Percentiles rank a stretch among this genome's conserved stretches.
These are phyloP conservation scores for Spilosoma lubricipeda DNA, from an alignment of 2,888 invertebrate genomes.

Conservation along the genomic window DNA sequence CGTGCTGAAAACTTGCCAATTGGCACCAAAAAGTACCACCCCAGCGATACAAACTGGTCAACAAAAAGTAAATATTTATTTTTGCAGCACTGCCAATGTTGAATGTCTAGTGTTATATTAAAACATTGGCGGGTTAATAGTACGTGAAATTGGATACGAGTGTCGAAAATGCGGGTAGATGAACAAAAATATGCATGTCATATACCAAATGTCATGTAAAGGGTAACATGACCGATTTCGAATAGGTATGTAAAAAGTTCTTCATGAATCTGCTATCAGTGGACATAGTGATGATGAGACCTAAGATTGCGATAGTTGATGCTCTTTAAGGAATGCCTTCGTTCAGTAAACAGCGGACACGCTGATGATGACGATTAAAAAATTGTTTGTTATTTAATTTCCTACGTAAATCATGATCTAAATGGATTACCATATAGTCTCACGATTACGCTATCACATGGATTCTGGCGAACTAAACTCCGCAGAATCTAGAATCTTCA, in stretches of 20 bases:
- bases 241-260: not conserved
- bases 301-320: not conserved
- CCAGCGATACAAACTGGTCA: slow-evolving; percentile 35
- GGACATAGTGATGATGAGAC: too few species aligned
- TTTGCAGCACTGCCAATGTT: slow-evolving; percentile 28
- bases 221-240: not conserved
- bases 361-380: not conserved
- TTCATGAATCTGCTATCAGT: too few species aligned
- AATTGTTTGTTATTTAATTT: not conserved
- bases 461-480: not conserved
- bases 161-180: not conserved
- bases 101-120: not conserved
- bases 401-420: not conserved
- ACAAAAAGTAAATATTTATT: slow-evolving; percentile 44
- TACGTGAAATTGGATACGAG: not conserved
- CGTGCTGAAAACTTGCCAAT: slow-evolving; percentile 56
- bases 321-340: not conserved
- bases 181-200: not conserved
- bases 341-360: too few species aligned
- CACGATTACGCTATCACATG: not conserved
- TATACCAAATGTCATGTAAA: not conserved
- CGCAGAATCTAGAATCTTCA: not conserved
- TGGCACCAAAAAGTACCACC: slow-evolving; percentile 50
- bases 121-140: not conserved
- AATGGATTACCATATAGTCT: not conserved